phyloP scores from a whole-genome alignment of 1,140 invertebrate species.

The Bombus confusus region DNA sequence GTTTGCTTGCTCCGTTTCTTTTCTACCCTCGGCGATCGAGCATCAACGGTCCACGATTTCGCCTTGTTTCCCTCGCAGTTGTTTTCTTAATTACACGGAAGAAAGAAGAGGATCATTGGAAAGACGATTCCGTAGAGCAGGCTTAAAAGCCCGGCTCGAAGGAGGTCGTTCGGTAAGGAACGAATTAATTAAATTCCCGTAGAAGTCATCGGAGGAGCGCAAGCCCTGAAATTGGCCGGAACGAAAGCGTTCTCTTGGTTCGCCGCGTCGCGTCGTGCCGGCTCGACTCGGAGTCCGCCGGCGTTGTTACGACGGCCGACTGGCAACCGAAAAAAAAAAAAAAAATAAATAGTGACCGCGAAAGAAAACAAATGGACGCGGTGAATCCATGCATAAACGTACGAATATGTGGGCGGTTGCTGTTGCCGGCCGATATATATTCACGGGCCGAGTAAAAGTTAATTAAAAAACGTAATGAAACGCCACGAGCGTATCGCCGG shows the following conservation, averaged over 20 bases:
- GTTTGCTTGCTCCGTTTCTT: neutral
- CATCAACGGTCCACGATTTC: neutral
- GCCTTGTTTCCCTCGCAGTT: neutral
- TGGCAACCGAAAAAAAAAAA: neutral
- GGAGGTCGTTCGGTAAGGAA: conserved; percentile 6
- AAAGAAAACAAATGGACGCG: conserved; percentile 40
- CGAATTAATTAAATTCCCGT: conserved; percentile 37
- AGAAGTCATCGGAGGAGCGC: neutral
- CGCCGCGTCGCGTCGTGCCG: neutral
- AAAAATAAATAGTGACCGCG: neutral
- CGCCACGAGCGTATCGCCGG: conserved; percentile 29
- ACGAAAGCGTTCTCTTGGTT: neutral
- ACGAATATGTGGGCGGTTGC: conserved; percentile 34
- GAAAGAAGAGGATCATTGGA: neutral
- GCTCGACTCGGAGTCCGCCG: neutral
- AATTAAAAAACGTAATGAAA: conserved; percentile 58
- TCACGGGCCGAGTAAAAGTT: conserved; percentile 31
- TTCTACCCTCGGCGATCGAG: neutral
- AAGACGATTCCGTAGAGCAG: no score
- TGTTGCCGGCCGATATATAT: conserved; percentile 26
- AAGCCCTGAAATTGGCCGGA: conserved; percentile 30
- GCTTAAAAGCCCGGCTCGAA: neutral
- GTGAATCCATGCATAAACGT: conserved; percentile 22
- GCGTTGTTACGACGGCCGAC: neutral
- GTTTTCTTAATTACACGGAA: conserved; percentile 16